Evolutionary conservation across 1,140 invertebrate genomes (phyloP), one percentile per base, ranked within the genome.

Genomic region (Coboldia fuscipes): DNA sequence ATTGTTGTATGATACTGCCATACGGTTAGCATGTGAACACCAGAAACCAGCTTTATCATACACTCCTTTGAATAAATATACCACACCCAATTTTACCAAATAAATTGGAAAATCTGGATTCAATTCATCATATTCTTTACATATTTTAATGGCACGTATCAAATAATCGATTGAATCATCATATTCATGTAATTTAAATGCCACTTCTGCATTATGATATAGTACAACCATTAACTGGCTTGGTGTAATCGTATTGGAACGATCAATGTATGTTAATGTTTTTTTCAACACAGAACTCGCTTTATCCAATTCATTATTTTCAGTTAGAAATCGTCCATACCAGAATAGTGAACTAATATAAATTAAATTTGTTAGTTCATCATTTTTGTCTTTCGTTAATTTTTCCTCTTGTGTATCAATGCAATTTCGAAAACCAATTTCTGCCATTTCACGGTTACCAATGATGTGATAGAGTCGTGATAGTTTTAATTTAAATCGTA

Each of bases 171-270:
- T 35, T 10, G 52, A 48, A n/a, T 42, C 26, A 29, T 47, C 44
- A 26, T 45, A 42, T 24, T 53, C 42, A 3, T 40, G 43, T 12
- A 54, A 34, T 37, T 48, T n/a, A n/a, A n/a, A n/a, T n/a, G 42
- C 36, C 42, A 43, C 31, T 49, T 54, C 48, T 3, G 45, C 44
- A 13, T 53, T 37, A 0, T 46, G 50, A 28, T 46, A 47, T 3
- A 53, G 38, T 22, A 54, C 50, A 5, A 54, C 45, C 45, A 54
- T 50, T 38, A 51, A 47, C 38, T 53, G 50, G 36, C 48, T 47
- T 2, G 48, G 45, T 13, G 40, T 46, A 17, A 54, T 31, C 7
- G 45, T 45, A 40, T 48, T 47, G 16, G 51, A 47, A 41, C 47
- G 51, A 23, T 39, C 38, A 3, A 50, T 44, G 37, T 48, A 51